Evolutionary conservation across 2,113 vertebrate species (phyloP), one percentile per base, ranked within the genome.

Genomic region (Aegithalos caudatus): DNA sequence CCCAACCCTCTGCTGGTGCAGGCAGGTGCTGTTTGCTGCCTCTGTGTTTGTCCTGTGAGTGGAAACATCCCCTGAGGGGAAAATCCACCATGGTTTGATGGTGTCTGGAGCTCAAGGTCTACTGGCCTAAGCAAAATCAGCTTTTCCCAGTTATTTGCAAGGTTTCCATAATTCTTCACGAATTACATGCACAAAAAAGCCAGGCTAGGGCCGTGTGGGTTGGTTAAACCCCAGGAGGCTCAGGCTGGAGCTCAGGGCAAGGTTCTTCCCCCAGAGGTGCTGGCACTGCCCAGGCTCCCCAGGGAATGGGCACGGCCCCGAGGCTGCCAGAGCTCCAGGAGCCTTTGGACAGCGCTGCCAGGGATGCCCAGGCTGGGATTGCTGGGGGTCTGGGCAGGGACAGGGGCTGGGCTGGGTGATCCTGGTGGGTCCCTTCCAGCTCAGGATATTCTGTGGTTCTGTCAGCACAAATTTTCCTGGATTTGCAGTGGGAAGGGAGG

Each of bases 51-150:
- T 29, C 22, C 35, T 48, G 14, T 2, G 20, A 6, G 8, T 29
- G 15, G 71, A 40, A 88, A 17, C 18, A 9, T 53, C 42, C 15
- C 40, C 29, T 1, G 10, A 3, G 29, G 25, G 29, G 19, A 27
- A 73, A 69, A 33, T 3, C 2, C 21, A 0, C 4, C 0, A 3
- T 18, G 54, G 7, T 73, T 62, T 7, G 21, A 20, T 4, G 33
- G 25, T 16, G 37, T 50, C 51, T 51, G 53, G 33, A 35, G 37
- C 40, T 62, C 35, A 3, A 1, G 9, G 24, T 27, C 48, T 40
- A 7, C 21, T 47, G 23, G 16, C 12, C 57, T 18, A 2, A 7
- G 9, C 5, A n/a, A 37, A 92, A n/a, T 5, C 15, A 23, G 0
- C 3, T 79, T 66, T 24, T 35, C 9, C 54, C 60, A 15, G 23